Evolutionary conservation across 2,888 invertebrate species (phyloP), one percentile per base, ranked within the genome.

Genomic region (Trachelus stipa): DNA sequence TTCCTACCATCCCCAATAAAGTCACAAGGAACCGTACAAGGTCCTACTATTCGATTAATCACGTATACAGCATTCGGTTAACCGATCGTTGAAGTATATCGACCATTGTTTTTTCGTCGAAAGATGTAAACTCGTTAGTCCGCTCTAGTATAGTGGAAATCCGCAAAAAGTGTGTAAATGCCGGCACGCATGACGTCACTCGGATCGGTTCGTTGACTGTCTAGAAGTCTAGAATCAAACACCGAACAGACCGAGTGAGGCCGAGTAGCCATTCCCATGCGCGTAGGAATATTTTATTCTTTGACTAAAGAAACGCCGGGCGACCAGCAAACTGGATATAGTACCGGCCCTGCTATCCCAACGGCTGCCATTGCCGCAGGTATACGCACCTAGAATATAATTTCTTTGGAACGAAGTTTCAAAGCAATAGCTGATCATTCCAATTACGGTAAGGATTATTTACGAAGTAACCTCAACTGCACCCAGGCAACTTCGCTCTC

Each of bases 171-270:
- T 31, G 71, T 34, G 0, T 71, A 9, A 12, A 9, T 31, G 71
- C 71, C 12, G 31, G 31, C 71, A 34, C 31, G 9, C 71, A 9
- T 71, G 71, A 71, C 71, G 71, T 71, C 71, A 71, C 33, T 12
- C 71, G 31, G 31, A 71, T 34, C 31, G 71, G 71, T 71, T 71
- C 71, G 71, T 71, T 71, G 71, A 71, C 71, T 71, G 71, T 12
- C 31, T 31, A 31, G 31, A 31, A 31, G 33, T 33, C 30, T 71
- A 31, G 71, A 71, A 71, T 34, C 30, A 23, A 12, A 71, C 71
- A 23, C 31, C 12, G 15, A 12, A 71, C 56, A 56, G 35, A 9
- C 34, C 9, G 37, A 33, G 33, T 33, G 31, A 56, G 35, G 1
- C 2, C 15, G 40, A 56, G 23, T 23, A 56, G 23, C 0, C 2